These are phyloP conservation scores for Chorisops tibialis DNA, from an alignment of 2,888 invertebrate species.

Conservation along the genomic window DNA sequence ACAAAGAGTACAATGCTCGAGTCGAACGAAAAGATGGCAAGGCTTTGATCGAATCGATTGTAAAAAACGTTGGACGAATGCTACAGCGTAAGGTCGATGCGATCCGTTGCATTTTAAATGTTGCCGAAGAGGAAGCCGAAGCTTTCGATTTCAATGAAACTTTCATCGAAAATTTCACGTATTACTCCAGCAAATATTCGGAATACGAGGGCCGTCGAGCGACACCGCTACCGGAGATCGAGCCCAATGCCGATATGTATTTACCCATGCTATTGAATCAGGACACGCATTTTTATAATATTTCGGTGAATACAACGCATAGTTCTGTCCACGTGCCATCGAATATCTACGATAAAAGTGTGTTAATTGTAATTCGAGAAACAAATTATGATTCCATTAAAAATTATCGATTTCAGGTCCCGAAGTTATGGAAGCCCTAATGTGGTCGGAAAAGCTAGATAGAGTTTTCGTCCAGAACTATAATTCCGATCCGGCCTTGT, in stretches of 20 bases:
- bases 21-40: constrained; percentile 78
- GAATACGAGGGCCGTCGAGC: constrained; percentile 46
- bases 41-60: constrained; percentile 73
- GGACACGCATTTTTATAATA: constrained; percentile 81
- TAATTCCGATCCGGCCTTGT: constrained; percentile 80
- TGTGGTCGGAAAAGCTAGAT: constrained; percentile 87
- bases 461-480: constrained; percentile 81
- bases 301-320: constrained; percentile 71
- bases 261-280: constrained; percentile 56
- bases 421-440: constrained; percentile 69
- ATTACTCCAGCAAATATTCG: constrained; percentile 82
- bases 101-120: constrained; percentile 76
- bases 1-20: constrained; percentile 72
- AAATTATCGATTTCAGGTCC: constrained; percentile 46
- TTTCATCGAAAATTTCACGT: constrained; percentile 54
- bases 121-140: constrained; percentile 68
- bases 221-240: constrained; percentile 37
- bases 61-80: constrained; percentile 79
- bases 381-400: too few relatives aligned
- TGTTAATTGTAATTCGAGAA: constrained; percentile 37
- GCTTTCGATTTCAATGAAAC: constrained; percentile 57
- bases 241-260: constrained; percentile 52
- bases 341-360: constrained; percentile 84
- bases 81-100: constrained; percentile 85
- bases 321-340: constrained; percentile 93